These are phyloP conservation scores for Pseudachorutes palmiensis DNA, from an alignment of 1,140 invertebrate species.

Conservation along the genomic window DNA sequence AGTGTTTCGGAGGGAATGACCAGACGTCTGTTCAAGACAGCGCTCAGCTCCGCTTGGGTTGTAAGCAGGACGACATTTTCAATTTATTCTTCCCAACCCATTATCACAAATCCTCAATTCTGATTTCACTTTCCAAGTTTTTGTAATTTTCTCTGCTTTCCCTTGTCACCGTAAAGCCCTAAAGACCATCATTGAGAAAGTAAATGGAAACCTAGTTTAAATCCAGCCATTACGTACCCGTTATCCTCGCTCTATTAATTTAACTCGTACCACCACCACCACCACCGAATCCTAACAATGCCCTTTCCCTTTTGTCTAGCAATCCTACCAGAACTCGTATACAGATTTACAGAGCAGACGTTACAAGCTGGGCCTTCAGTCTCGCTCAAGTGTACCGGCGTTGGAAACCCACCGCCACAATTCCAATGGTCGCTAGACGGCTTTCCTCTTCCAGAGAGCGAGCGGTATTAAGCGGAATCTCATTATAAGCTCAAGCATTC, in stretches of 20 bases:
- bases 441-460: conserved; percentile 63
- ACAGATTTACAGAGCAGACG: conserved; percentile 83
- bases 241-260: conserved; percentile 1
- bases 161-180: background rate
- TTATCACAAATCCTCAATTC: background rate
- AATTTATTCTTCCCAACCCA: background rate
- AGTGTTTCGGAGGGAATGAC: conserved; percentile 77
- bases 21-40: conserved; percentile 75
- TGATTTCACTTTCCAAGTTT: conserved; percentile 1
- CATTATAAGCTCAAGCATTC: background rate
- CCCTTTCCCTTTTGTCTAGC: conserved; percentile 47
- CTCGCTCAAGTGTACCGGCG: conserved; percentile 80
- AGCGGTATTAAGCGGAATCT: conserved; percentile 43
- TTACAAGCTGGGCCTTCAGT: conserved; percentile 77
- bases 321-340: conserved; percentile 71
- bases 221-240: background rate
- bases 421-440: conserved; percentile 82
- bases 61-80: conserved; percentile 52
- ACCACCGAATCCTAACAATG: background rate
- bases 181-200: background rate
- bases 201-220: conserved; percentile 3
- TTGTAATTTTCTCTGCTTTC: conserved; percentile 4
- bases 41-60: conserved; percentile 70
- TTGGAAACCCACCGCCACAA: conserved; percentile 81
- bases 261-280: too few species aligned